A percentile compares a stretch with the other conserved stretches of the same genome.
Evolutionary conservation across 35 echinoderm and acorn worm genomes (phyloP).

Genomic region (Apostichopus japonicus): DNA sequence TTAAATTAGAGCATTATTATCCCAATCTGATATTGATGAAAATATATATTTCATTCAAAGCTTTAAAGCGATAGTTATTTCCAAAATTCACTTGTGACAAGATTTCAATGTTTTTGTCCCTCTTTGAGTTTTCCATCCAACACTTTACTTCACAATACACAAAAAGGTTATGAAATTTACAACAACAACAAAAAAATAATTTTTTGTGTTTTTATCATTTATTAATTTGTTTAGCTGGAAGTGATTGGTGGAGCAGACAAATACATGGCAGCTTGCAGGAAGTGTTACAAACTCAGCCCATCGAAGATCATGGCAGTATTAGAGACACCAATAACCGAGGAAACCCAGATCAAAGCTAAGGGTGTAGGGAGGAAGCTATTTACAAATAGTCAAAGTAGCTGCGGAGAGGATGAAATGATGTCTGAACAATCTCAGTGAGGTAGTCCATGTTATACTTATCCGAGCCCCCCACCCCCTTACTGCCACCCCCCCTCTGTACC

Average conservation of each 20-base stretch:
- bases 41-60: too few species aligned
- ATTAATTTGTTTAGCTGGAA: slow-evolving; percentile 67
- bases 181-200: too few species aligned
- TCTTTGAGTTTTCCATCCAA: too few species aligned
- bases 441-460: neutral
- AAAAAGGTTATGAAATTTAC: too few species aligned
- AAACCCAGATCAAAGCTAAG: slow-evolving; percentile 3
- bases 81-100: too few species aligned
- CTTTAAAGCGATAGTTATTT: too few species aligned
- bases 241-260: slow-evolving; percentile 97
- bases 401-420: slow-evolving; percentile 40
- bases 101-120: too few species aligned
- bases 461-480: too few species aligned
- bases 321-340: slow-evolving; percentile 26
- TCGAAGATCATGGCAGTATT: slow-evolving; percentile 52
- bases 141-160: too few species aligned
- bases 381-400: neutral
- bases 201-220: neutral
- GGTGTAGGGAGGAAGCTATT: slow-evolving; percentile 55
- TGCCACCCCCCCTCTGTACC: too few species aligned
- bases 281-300: slow-evolving; percentile 77
- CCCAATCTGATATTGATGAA: too few species aligned
- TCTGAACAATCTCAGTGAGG: neutral
- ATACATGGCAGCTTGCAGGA: slow-evolving; percentile 97
- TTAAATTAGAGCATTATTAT: too few species aligned